phyloP scores from a whole-genome alignment of 2,113 vertebrate genomes.

The Nipponia nippon region DNA sequence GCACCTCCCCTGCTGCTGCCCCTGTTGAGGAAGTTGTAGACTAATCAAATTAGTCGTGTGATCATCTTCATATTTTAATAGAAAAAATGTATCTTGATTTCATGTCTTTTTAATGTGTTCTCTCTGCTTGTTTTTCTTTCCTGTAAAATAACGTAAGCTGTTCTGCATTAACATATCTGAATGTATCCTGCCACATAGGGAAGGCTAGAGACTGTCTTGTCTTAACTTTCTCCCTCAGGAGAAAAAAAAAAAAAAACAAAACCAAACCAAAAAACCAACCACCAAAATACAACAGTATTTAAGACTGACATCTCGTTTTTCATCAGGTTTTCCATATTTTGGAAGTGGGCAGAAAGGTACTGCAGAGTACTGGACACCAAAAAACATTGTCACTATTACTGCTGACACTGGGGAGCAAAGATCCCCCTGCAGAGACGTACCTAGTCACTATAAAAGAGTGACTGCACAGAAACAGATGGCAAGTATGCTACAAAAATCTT shows the following conservation, averaged over 20 bases:
- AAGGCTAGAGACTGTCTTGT: neutral
- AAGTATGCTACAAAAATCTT: neutral
- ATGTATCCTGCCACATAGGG: neutral
- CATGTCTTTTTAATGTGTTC: neutral
- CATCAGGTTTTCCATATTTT: neutral
- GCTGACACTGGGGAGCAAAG: neutral
- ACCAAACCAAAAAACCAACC: too few species aligned
- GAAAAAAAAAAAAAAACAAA: neutral
- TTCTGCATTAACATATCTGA: neutral
- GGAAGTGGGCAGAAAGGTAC: neutral
- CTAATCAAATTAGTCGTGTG: neutral
- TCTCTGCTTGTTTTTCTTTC: neutral
- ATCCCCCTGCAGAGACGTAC: neutral
- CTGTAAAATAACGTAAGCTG: neutral
- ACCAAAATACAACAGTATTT: neutral
- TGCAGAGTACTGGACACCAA: neutral
- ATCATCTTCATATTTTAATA: neutral
- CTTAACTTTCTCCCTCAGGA: neutral
- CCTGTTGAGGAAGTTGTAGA: neutral
- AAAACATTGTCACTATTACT: neutral
- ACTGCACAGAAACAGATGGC: conserved; percentile 20
- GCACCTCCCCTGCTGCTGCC: neutral
- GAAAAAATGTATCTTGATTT: neutral
- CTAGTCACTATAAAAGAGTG: neutral
- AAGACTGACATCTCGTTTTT: neutral